Evolutionary conservation across 2,888 invertebrate genomes (phyloP).

Genomic region (Parnassius apollo): DNA sequence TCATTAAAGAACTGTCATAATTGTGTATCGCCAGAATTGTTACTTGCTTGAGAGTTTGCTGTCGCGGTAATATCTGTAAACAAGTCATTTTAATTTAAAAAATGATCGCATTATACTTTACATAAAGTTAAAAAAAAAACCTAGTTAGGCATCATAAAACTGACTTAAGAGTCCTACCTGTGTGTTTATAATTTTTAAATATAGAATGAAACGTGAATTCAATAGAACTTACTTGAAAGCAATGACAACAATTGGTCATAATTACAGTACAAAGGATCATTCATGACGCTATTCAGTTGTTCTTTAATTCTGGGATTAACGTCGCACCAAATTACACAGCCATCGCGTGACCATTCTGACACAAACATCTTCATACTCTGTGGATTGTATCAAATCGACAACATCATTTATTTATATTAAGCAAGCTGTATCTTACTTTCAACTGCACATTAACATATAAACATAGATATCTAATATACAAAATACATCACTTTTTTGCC

Average conservation of each 20-base stretch:
- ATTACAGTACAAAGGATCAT: constrained; percentile 55
- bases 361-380: constrained; percentile 62
- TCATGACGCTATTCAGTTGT: constrained; percentile 46
- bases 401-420: background rate
- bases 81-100: background rate
- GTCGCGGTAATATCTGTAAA: constrained; percentile 7
- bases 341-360: constrained; percentile 56
- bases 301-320: constrained; percentile 47
- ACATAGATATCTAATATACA: too few species aligned
- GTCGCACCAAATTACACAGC: constrained; percentile 63
- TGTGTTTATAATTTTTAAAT: too few species aligned
- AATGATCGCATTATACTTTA: too few species aligned
- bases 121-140: too few species aligned
- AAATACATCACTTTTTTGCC: too few species aligned
- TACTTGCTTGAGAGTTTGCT: constrained; percentile 1
- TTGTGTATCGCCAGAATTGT: constrained; percentile 9
- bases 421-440: constrained; percentile 41
- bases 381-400: too few species aligned
- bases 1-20: constrained; percentile 1
- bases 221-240: too few species aligned
- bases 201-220: too few species aligned
- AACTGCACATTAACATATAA: too few species aligned
- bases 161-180: too few species aligned
- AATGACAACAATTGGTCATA: constrained; percentile 41
- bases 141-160: too few species aligned